These are phyloP conservation scores for Ischnura elegans DNA, from an alignment of 2,888 invertebrate genomes.

Conservation along the genomic window DNA sequence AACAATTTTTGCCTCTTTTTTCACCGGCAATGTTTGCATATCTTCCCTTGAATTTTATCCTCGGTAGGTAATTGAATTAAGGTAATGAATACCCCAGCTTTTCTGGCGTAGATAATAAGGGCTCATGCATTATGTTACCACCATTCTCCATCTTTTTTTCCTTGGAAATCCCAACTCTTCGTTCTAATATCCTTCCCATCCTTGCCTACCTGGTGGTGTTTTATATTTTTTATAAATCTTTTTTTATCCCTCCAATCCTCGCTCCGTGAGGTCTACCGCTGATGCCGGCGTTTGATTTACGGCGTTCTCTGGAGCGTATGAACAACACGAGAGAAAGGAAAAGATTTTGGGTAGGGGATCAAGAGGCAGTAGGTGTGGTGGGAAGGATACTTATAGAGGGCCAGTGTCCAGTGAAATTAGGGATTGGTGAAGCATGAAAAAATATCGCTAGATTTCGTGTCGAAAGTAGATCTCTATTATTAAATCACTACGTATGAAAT, in stretches of 20 bases:
- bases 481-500: too few relatives aligned
- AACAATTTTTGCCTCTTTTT: too few relatives aligned
- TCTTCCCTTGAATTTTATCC: too few relatives aligned
- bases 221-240: too few relatives aligned
- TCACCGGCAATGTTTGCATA: too few relatives aligned
- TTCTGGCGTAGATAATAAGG: neutral
- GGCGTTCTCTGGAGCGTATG: neutral
- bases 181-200: neutral
- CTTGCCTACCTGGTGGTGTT: neutral
- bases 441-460: too few relatives aligned
- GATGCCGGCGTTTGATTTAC: constrained; percentile 1
- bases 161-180: too few relatives aligned
- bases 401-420: neutral
- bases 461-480: too few relatives aligned
- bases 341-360: neutral
- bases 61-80: constrained; percentile 21
- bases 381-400: neutral
- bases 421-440: neutral
- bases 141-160: too few relatives aligned
- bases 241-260: constrained; percentile 9
- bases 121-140: neutral
- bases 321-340: neutral
- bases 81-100: neutral
- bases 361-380: neutral
- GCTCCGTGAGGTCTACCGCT: constrained; percentile 34